These are phyloP conservation scores for Thaleichthys pacificus DNA, from an alignment of 2,797 vertebrate species.

Conservation along the genomic window DNA sequence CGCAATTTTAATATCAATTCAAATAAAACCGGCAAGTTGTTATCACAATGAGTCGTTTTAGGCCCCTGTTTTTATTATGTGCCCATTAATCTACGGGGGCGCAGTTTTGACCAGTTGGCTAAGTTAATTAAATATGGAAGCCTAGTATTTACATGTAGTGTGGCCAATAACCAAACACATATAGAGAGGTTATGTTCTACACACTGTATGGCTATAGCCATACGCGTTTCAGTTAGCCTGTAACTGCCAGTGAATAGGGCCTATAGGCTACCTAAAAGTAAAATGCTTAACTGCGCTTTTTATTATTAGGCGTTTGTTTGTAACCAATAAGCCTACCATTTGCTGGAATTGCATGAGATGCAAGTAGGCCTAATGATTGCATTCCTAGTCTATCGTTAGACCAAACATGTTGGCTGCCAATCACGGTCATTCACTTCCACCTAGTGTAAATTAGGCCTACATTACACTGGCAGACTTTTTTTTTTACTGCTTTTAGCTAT, in stretches of 20 bases:
- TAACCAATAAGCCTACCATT: background rate
- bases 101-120: background rate
- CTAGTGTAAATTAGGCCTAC: background rate
- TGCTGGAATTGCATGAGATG: background rate
- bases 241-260: no score
- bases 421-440: background rate
- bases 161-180: background rate
- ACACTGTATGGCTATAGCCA: background rate
- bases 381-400: no score
- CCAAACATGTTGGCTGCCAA: background rate
- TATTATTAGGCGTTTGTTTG: background rate
- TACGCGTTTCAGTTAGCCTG: no score
- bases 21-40: background rate
- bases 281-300: background rate
- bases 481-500: background rate
- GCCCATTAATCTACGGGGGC: background rate
- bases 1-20: background rate
- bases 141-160: background rate
- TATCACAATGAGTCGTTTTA: no score
- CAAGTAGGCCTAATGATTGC: no score
- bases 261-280: background rate
- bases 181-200: background rate
- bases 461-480: background rate
- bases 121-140: background rate
- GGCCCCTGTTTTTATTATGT: background rate